These are phyloP conservation scores for Halisarca cf. caerulea DNA, from an alignment of 37 sponge, comb jelly and placozoan genomes.

Conservation along the genomic window DNA sequence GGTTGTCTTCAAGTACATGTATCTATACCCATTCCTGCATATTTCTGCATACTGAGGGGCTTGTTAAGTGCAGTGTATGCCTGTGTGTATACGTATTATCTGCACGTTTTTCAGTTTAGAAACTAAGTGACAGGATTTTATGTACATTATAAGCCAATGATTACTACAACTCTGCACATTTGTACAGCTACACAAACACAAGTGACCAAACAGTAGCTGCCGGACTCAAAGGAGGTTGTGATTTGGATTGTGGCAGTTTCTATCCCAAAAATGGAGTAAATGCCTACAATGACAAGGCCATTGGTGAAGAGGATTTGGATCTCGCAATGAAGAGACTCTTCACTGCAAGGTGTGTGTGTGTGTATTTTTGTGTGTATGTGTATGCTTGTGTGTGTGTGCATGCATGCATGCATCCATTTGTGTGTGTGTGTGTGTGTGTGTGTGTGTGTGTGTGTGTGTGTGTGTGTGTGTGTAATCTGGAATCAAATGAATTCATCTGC, in stretches of 20 bases:
- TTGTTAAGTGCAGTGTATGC: no score
- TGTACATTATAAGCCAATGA: not conserved
- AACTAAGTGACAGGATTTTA: no score
- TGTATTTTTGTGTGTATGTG: not conserved
- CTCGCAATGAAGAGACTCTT: constrained; percentile 63
- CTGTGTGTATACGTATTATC: no score
- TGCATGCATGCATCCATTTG: not conserved
- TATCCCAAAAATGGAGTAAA: constrained; percentile 52
- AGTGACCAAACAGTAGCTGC: constrained; percentile 52
- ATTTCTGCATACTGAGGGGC: no score
- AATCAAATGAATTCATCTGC: no score
- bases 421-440: not conserved
- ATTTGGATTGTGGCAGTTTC: constrained; percentile 79
- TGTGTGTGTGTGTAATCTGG: constrained; percentile 3
- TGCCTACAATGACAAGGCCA: constrained; percentile 62
- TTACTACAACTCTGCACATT: no score
- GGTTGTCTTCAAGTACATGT: not conserved
- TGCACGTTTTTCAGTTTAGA: no score
- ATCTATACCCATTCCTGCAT: no score
- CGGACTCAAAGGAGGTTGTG: constrained; percentile 73
- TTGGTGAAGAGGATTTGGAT: constrained; percentile 56
- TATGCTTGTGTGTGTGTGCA: not conserved
- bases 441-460: not conserved
- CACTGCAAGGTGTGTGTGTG: constrained; percentile 35
- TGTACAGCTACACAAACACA: constrained; percentile 50